Evolutionary conservation across 1,140 invertebrate species (phyloP).

Genomic region (Pomacea maculata): DNA sequence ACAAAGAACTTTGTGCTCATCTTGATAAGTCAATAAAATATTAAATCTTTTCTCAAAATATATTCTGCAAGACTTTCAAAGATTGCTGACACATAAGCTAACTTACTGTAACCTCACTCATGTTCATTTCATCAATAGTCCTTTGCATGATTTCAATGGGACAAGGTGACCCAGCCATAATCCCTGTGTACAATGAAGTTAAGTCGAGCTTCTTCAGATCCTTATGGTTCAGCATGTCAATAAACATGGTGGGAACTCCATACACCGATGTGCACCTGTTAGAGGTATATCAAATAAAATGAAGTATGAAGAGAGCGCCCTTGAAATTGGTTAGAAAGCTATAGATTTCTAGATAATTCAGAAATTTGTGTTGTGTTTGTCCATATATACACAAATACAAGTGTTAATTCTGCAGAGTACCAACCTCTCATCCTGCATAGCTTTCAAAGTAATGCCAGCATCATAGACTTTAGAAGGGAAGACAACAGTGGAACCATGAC

Average conservation of each 20-base stretch:
- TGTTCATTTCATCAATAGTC: slow-evolving; percentile 56
- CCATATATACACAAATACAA: too few species aligned
- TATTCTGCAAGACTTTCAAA: background rate
- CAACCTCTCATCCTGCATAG: slow-evolving; percentile 53
- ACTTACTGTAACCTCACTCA: slow-evolving; percentile 61
- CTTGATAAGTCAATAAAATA: background rate
- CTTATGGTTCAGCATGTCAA: slow-evolving; percentile 77
- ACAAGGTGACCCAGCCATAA: slow-evolving; percentile 65
- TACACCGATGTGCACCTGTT: slow-evolving; percentile 79
- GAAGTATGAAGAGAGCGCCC: slow-evolving; percentile 60
- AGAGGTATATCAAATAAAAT: slow-evolving; percentile 27
- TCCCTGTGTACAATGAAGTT: slow-evolving; percentile 65
- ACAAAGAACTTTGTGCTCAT: background rate
- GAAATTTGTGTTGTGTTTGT: too few species aligned
- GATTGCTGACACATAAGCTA: background rate
- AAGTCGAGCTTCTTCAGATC: slow-evolving; percentile 63
- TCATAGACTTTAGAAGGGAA: slow-evolving; percentile 52
- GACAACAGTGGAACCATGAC: slow-evolving; percentile 67
- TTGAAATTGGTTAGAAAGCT: slow-evolving; percentile 78
- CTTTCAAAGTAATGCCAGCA: slow-evolving; percentile 42
- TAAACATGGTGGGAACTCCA: slow-evolving; percentile 97
- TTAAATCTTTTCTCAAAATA: background rate
- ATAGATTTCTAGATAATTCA: too few species aligned
- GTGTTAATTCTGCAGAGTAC: too few species aligned
- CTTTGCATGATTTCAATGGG: slow-evolving; percentile 59